These are phyloP conservation scores for Stenolophus ochropezus DNA, from an alignment of 2,888 invertebrate species.

Conservation along the genomic window DNA sequence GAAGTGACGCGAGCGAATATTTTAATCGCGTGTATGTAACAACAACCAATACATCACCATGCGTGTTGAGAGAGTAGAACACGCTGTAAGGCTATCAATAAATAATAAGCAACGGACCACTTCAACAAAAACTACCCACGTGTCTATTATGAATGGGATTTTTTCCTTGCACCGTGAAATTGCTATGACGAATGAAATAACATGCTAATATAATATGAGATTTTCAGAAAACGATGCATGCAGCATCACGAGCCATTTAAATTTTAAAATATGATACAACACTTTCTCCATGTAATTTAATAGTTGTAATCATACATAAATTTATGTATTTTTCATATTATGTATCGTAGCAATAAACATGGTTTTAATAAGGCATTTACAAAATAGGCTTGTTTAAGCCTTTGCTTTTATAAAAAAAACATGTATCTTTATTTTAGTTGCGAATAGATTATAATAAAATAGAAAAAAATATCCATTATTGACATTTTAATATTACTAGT, in stretches of 20 bases:
- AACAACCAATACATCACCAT: slow-evolving; percentile 21
- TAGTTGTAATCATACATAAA: neutral
- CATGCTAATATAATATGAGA: neutral
- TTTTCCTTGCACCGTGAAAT: slow-evolving; percentile 19
- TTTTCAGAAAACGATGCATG: neutral
- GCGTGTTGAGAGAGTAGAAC: neutral
- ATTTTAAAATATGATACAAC: neutral
- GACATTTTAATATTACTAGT: too few species aligned
- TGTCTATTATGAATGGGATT: slow-evolving; percentile 11
- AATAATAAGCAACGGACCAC: slow-evolving; percentile 33
- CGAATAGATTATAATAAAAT: too few species aligned
- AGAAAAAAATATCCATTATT: too few species aligned
- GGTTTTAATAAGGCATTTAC: too few species aligned
- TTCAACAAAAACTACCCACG: slow-evolving; percentile 28
- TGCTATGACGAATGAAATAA: slow-evolving; percentile 31
- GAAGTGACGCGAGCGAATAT: slow-evolving; percentile 4
- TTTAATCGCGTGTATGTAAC: slow-evolving; percentile 1
- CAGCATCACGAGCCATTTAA: neutral
- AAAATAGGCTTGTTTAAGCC: too few species aligned
- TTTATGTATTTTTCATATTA: neutral
- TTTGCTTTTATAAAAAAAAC: too few species aligned
- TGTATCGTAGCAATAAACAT: too few species aligned
- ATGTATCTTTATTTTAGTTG: too few species aligned
- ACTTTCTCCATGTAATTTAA: neutral
- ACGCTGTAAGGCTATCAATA: neutral